Conservation (phyloP, 2,888 invertebrate species). For the Tenthredo distinguenda region DNA sequence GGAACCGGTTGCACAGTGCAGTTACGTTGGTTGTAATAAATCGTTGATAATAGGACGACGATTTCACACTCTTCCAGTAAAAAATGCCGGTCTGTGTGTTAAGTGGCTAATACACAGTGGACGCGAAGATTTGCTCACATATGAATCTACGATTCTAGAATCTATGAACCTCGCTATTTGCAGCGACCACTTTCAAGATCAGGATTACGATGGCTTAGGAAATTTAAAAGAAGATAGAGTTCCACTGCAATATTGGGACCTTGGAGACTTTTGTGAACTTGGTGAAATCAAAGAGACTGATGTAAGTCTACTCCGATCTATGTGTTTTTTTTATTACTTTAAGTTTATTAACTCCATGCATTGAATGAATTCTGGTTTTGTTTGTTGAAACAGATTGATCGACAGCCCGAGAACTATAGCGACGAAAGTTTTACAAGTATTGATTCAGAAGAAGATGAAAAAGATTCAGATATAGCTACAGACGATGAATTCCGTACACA, state of each 20-base stretch:
- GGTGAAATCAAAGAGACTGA: conserved; percentile 27
- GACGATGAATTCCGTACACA: conserved; percentile 41
- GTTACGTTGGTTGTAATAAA: conserved; percentile 37
- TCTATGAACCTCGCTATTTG: conserved; percentile 41
- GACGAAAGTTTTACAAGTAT: background rate
- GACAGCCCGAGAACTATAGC: background rate
- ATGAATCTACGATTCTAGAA: conserved; percentile 11
- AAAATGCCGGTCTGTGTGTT: conserved; percentile 37
- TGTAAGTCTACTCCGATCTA: conserved; percentile 7
- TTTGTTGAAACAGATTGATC: conserved; percentile 1
- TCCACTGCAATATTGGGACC: conserved; percentile 40
- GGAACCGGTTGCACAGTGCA: conserved; percentile 27
- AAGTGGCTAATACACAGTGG: conserved; percentile 48
- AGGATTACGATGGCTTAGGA: background rate
- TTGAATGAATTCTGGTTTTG: background rate
- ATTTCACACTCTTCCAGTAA: conserved; percentile 30
- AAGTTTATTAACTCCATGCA: background rate
- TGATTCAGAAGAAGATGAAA: conserved; percentile 10
- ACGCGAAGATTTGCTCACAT: conserved; percentile 43
- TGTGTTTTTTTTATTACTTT: background rate
- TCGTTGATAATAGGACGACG: conserved; percentile 5
- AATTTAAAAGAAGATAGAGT: conserved; percentile 18
- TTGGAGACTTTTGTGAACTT: conserved; percentile 17
- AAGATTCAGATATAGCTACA: background rate
- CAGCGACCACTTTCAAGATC: conserved; percentile 25